Percentiles rank a stretch among this genome's conserved stretches.
These are phyloP conservation scores for Fratercula arctica DNA, from an alignment of 2,797 vertebrate genomes.

Conservation along the genomic window DNA sequence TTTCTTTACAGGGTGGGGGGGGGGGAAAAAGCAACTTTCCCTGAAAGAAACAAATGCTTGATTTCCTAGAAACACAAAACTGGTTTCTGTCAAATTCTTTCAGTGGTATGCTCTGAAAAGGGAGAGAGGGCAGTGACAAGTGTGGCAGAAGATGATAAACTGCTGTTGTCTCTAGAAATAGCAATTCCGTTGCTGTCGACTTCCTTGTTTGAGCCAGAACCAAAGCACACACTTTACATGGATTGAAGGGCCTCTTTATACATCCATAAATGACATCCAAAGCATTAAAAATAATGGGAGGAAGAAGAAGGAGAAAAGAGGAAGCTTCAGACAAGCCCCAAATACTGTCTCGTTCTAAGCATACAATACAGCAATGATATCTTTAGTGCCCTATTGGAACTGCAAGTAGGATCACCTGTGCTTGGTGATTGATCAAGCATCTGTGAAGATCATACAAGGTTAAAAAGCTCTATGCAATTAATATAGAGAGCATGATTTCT, in stretches of 20 bases:
- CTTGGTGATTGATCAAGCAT: background rate
- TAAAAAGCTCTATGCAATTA: background rate
- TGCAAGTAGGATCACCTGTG: background rate
- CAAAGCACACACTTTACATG: background rate
- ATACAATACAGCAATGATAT: background rate
- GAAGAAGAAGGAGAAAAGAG: background rate
- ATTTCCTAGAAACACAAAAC: constrained; percentile 21
- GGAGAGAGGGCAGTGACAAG: background rate
- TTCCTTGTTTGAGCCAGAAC: background rate
- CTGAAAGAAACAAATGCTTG: background rate
- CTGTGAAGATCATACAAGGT: background rate
- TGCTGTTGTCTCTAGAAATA: background rate
- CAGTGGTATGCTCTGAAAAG: background rate
- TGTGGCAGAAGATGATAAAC: background rate
- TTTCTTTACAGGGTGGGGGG: background rate
- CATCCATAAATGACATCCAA: background rate
- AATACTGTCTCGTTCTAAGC: background rate
- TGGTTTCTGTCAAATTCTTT: background rate
- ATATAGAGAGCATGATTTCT: background rate
- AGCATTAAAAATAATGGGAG: background rate
- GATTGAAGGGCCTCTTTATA: background rate
- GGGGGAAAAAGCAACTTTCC: background rate
- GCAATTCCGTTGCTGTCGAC: background rate
- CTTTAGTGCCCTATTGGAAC: background rate
- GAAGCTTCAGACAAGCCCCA: background rate